Percentiles rank a stretch among this genome's conserved stretches.
phyloP scores from a whole-genome alignment of 2,797 vertebrate genomes.

The Galago senegalensis region DNA sequence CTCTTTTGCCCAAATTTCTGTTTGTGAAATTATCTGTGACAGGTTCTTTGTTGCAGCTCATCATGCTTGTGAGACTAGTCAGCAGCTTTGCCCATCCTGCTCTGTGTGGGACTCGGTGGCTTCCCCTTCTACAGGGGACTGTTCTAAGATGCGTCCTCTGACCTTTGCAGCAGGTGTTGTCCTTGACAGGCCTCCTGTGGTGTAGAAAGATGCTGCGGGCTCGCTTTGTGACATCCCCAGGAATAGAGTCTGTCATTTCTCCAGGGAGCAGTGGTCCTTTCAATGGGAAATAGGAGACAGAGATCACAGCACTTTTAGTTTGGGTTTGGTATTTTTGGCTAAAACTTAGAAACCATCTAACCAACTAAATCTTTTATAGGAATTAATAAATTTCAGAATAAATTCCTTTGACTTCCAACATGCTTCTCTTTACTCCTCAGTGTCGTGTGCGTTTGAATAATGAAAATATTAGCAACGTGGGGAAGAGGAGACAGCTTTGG shows the following conservation, averaged over 20 bases:
- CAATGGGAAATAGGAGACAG: not conserved
- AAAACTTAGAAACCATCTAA: not conserved
- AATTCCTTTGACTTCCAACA: not conserved
- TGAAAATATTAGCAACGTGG: not conserved
- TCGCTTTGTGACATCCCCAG: not conserved
- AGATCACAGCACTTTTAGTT: not conserved
- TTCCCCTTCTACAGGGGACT: not conserved
- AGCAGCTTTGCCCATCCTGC: not conserved
- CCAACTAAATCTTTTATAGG: not conserved
- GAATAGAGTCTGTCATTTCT: not conserved
- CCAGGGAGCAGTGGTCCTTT: not conserved
- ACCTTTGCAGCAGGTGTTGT: not conserved
- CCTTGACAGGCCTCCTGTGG: not conserved
- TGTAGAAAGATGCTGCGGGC: not conserved
- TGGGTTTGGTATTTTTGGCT: not conserved
- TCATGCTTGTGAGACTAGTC: not conserved
- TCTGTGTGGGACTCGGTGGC: not conserved
- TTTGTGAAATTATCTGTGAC: not conserved
- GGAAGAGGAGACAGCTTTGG: not conserved
- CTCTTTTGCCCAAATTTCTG: not conserved
- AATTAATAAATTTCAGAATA: not conserved
- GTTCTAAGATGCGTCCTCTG: not conserved
- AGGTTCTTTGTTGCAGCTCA: too few species aligned
- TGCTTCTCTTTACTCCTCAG: not conserved
- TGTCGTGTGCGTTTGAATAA: not conserved